Evolutionary conservation across 1,140 invertebrate genomes (phyloP).

Genomic region (Nasonia vitripennis): DNA sequence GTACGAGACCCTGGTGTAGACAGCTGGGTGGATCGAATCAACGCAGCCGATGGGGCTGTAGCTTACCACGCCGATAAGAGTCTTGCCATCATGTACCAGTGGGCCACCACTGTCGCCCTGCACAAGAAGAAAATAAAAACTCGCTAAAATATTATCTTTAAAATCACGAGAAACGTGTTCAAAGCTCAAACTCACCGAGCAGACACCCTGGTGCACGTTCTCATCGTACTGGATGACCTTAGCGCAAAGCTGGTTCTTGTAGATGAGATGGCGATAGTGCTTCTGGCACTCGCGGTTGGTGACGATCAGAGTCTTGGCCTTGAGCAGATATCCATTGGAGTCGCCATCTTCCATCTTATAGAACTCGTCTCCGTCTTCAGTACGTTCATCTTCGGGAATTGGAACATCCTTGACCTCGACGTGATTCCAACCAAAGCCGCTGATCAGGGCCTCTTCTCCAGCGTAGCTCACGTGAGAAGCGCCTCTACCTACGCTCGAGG

Average conservation of each 20-base stretch:
- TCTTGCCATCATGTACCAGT: not conserved
- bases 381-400: not conserved
- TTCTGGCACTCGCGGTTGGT: not conserved
- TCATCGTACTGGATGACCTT: not conserved
- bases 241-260: constrained; percentile 11
- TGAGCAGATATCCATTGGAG: not conserved
- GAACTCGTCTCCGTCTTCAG: not conserved
- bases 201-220: not conserved
- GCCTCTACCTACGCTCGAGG: not conserved
- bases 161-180: not conserved
- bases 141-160: not conserved
- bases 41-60: not conserved
- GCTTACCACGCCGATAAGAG: constrained; percentile 10
- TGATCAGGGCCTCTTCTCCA: not conserved
- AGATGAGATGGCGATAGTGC: not conserved
- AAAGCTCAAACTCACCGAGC: not conserved
- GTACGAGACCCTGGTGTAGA: constrained; percentile 22
- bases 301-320: not conserved
- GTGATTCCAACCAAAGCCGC: constrained; percentile 23
- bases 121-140: not conserved
- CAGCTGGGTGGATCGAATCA: not conserved
- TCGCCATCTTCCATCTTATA: not conserved
- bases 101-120: constrained; percentile 34
- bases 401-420: not conserved
- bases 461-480: not conserved